Base-by-base conservation (phyloP, 1,140 invertebrate genomes). In the Zeugodacus cucurbitae region DNA sequence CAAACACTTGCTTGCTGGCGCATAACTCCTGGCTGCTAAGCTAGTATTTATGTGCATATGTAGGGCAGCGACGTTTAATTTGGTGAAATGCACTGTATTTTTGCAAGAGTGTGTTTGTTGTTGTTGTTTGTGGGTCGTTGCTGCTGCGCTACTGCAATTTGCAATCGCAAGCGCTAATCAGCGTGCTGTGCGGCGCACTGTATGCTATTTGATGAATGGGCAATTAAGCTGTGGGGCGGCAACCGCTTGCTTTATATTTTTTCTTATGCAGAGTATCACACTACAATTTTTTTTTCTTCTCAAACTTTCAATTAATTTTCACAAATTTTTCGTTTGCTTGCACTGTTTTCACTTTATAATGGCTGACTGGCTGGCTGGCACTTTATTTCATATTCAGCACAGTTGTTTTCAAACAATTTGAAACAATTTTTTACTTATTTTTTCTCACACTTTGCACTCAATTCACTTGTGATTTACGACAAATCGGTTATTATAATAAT, bases 221-320 rank as follows among this genome's bases (percentile, higher is more conserved):
- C 64, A 67, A 32, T 67, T 67, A 32, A 34, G 64, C 11, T 67
- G 26, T 74, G 67, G 22, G 32, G 34, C 34, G 17, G 32, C 22
- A 48, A 4, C 41, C 4, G 22, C 11, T 10, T 10, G n/a, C 41
- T 62, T 17, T 20, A 44, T 26, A 29, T 82, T 6, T 41, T 26
- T 70, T 70, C 17, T n/a, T 4, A 11, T 26, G n/a, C 7, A n/a
- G 10, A 48, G 26, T 82, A 44, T 8, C 74, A 82, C 74, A n/a
- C n/a, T n/a, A n/a, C n/a, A n/a, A n/a, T n/a, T n/a, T 41, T 41
- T 48, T 20, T 70, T 26, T 34, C 34, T 26, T 62, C 22, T n/a
- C 22, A 37, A 41, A 37, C 34, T 74, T 74, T 74, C 32, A 74
- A 74, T 74, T 74, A 74, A n/a, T 74, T 74, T 74, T 22, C 67